Conservation (phyloP, 2,797 vertebrate genomes). For the Anomalospiza imberbis region DNA sequence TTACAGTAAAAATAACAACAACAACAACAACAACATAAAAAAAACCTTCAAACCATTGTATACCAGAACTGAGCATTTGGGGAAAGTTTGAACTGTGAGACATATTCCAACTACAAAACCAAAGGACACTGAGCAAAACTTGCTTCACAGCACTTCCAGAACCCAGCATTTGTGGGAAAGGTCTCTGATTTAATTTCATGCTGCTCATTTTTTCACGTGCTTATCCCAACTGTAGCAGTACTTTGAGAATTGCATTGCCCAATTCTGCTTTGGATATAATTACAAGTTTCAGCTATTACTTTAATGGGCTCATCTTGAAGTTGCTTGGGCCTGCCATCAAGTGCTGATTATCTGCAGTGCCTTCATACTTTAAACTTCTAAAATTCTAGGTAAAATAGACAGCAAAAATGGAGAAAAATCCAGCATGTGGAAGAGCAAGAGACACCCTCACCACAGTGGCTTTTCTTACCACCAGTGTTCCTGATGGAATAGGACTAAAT, state of each 20-base stretch:
- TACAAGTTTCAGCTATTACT: neutral
- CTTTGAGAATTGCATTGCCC: neutral
- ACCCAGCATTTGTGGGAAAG: neutral
- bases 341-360: neutral
- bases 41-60: rapidly evolving
- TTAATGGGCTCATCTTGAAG: neutral
- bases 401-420: neutral
- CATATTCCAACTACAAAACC: neutral
- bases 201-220: neutral
- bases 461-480: neutral
- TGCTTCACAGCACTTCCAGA: neutral
- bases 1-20: neutral
- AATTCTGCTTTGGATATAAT: neutral
- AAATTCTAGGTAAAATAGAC: neutral
- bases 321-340: neutral
- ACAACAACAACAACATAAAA: neutral
- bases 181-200: neutral
- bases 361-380: neutral
- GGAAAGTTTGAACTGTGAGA: neutral
- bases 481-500: neutral
- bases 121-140: neutral
- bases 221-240: neutral
- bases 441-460: neutral
- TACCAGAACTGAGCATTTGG: neutral
- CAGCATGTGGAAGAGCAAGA: neutral